Base-by-base conservation (phyloP, 2,113 vertebrate species). In the Lutjanus erythropterus region DNA sequence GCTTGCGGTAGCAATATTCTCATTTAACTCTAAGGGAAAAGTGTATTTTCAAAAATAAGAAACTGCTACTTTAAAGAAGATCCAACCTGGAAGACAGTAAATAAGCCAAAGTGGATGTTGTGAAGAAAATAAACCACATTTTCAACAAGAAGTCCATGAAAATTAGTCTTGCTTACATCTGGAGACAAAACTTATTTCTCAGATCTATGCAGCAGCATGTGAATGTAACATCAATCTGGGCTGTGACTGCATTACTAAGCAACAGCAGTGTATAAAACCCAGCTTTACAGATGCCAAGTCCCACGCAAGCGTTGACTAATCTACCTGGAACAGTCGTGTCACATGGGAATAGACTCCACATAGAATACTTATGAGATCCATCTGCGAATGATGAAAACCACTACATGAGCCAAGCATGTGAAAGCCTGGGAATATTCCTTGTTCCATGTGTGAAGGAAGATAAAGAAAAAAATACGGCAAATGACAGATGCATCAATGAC, bases 161-260 rank as follows among this genome's bases (percentile, higher is more conserved):
- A 70, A 60, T 25, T 6, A 7, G 37, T 33, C 27, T 44, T 42
- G 29, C 33, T 68, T 56, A 41, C 14, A 23, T 56, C 12, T 56
- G 12, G 56, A 62, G 21, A 14, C 23, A 50, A 44, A 62, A 2
- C 0, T 3, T 29, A 15, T 62, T 74, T 47, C 21, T 56, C 16
- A 1, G 1, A 53, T 78, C 35, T 23, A 35, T 50, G 41, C 33
- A 59, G 29, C 25, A 62, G 33, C 29, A 62, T 37, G 29, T 31
- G 47, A 69, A 59, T 49, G 64, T 16, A 52, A 10, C 35, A 70
- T 71, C 31, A 44, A 4, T 73, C 16, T 49, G 25, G 19, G 29
- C 33, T 65, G 42, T 66, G 60, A 75, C 66, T 62, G 61, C 25
- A 71, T 76, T 76, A 39, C 56, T 23, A 47, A 67, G 29, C 41